Evolutionary conservation across 2,888 invertebrate genomes (phyloP).

Genomic region (Trachelus stipa): DNA sequence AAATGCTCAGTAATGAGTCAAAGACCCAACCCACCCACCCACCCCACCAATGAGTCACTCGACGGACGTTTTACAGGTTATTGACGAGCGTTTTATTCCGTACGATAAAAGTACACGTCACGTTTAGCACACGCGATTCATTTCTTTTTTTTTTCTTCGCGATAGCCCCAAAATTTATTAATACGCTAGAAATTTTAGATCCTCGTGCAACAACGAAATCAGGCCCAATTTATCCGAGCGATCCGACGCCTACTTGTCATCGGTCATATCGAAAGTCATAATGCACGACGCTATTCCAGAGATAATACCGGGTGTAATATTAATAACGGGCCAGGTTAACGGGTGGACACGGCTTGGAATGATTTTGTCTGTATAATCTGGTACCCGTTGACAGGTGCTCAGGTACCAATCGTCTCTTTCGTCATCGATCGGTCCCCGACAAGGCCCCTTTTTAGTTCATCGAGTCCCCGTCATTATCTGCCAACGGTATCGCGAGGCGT

Average conservation of each 20-base stretch:
- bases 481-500: not conserved
- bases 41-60: not conserved
- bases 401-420: not conserved
- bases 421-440: not conserved
- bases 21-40: conserved; percentile 8
- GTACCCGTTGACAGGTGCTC: not conserved
- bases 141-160: not conserved
- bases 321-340: not conserved
- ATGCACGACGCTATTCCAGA: not conserved
- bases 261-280: not conserved
- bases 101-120: not conserved
- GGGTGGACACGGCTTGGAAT: not conserved
- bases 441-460: not conserved
- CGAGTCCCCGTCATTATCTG: not conserved
- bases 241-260: not conserved
- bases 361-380: not conserved
- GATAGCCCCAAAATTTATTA: not conserved
- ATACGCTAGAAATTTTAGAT: not conserved
- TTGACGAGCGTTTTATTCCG: not conserved
- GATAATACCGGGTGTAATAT: not conserved
- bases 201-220: not conserved
- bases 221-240: not conserved
- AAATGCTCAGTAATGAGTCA: not conserved
- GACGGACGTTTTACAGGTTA: not conserved
- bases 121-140: not conserved